Evolutionary conservation across 2,797 vertebrate genomes (phyloP), one percentile per base, ranked within the genome.

Genomic region (Tamandua tetradactyla): DNA sequence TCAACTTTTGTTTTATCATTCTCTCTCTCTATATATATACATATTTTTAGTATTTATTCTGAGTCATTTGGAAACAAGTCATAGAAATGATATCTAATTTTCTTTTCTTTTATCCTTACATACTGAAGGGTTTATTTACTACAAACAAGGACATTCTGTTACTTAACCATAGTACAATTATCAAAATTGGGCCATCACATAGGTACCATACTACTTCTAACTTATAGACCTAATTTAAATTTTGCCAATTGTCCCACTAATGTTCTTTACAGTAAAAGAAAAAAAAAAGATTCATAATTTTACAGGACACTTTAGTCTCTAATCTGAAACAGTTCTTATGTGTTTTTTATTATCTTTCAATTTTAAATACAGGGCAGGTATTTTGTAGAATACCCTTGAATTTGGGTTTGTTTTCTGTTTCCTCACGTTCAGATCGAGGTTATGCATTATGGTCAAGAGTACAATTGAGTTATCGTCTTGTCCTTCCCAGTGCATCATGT

Each of bases 141-240:
- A 76, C 62, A 83, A 55, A 74, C 37, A 87, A 89, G n/a, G 22
- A 52, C 8, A 74, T 79, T 74, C 62, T 89, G 5, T 83, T 86
- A 71, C 17, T 84, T 62, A 86, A 75, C 7, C 7, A 61, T 13
- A 59, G n/a, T 37, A 86, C 32, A 61, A 32, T 25, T 25, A 74
- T 71, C 66, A 94, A 90, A 94, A 88, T 74, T 52, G 59, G 10
- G 49, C 85, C 81, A 93, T 88, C 66, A 74, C 13, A 93, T 37
- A 85, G 23, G 22, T 12, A 1, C 4, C 22, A 47, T 35, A 52
- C 30, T 61, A 52, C 49, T 92, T 82, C 20, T 74, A 88, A 95
- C 13, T 32, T 66, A 80, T 8, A 87, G 42, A 74, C 6, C 6
- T 61, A 86, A 40, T 69, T 49, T 49, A 49, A 9, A 44, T 74